Conservation (phyloP, 2,113 vertebrate species). For the Zosterops lateralis region DNA sequence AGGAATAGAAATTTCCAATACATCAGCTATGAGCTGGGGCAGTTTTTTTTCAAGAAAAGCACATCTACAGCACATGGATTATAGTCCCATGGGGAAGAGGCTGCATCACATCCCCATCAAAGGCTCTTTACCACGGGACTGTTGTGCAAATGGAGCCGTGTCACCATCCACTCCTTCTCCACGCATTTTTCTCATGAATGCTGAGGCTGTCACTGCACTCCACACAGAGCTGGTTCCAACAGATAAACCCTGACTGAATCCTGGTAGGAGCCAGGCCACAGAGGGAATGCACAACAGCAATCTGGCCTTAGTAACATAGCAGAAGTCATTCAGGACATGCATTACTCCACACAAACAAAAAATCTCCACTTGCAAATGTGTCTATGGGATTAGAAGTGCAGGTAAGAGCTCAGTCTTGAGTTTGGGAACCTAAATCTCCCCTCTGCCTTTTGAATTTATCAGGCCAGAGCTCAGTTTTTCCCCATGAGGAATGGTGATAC, state of each 20-base stretch:
- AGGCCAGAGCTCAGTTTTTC: not conserved
- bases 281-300: not conserved
- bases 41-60: not conserved
- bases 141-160: not conserved
- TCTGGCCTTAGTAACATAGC: rapidly evolving
- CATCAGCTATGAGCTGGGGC: not conserved
- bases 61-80: rapidly evolving
- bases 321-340: not conserved
- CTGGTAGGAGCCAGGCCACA: not conserved
- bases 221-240: rapidly evolving
- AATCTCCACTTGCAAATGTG: not conserved
- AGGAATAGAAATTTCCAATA: not conserved
- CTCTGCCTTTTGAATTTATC: not conserved
- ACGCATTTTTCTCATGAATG: not conserved
- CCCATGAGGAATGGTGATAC: not conserved
- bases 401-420: not conserved
- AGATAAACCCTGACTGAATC: not conserved
- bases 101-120: not conserved
- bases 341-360: not conserved
- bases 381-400: not conserved
- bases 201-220: not conserved
- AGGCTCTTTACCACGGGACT: not conserved
- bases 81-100: not conserved
- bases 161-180: not conserved
- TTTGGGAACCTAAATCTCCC: not conserved